Conservation (phyloP, 1,140 invertebrate genomes). For the Panulirus ornatus region DNA sequence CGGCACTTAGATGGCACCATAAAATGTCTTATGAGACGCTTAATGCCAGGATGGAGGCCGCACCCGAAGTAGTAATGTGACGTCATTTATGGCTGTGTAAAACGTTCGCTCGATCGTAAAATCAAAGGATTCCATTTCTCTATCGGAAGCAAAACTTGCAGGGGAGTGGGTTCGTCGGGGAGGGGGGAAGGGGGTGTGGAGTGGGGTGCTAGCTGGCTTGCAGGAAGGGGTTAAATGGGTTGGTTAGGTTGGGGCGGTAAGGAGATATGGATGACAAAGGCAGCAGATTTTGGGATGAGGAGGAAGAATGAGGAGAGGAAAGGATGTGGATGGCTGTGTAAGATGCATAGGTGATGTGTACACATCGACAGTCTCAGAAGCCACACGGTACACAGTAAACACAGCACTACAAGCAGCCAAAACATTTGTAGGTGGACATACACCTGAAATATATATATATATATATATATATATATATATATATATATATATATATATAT, state of each 20-base stretch:
- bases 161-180: neutral
- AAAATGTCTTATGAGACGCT: constrained; percentile 20
- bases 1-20: neutral
- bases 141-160: neutral
- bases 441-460: neutral
- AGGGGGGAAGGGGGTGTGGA: neutral
- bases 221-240: neutral
- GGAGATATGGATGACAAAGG: neutral
- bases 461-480: neutral
- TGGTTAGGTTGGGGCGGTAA: neutral
- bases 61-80: constrained; percentile 1
- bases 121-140: constrained; percentile 22
- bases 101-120: neutral
- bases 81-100: constrained; percentile 10
- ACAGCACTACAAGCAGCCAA: too few species aligned
- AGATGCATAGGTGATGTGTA: too few species aligned
- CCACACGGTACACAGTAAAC: too few species aligned
- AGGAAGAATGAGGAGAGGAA: too few species aligned
- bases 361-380: too few species aligned
- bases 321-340: too few species aligned
- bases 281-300: too few species aligned
- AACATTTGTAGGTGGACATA: too few species aligned
- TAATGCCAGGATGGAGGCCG: constrained; percentile 16
- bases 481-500: neutral
- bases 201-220: neutral